A percentile compares a stretch with the other conserved stretches of the same genome.
These are phyloP conservation scores for Caenorhabditis imperialis DNA, from an alignment of 2,888 invertebrate genomes.

Conservation along the genomic window DNA sequence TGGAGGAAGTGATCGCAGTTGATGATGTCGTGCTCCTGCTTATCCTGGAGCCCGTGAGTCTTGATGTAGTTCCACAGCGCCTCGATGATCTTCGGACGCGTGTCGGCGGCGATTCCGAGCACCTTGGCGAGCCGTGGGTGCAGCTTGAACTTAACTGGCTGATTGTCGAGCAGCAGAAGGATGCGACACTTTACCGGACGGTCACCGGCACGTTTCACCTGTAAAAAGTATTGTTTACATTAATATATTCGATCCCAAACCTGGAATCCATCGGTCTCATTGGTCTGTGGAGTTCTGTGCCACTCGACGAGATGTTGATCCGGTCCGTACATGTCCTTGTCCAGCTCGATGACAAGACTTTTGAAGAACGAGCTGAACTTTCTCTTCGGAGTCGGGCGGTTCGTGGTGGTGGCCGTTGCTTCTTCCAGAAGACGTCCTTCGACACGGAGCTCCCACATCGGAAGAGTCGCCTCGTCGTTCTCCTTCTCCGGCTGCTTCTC, in stretches of 20 bases:
- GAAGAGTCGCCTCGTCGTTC: slow-evolving; percentile 79
- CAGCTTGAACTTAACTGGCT: slow-evolving; percentile 96
- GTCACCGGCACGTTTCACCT: slow-evolving; percentile 92
- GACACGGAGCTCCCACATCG: slow-evolving; percentile 93
- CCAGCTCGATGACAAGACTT: slow-evolving; percentile 97
- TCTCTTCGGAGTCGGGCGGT: slow-evolving; percentile 80
- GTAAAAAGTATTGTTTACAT: too few species aligned
- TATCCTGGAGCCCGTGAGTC: slow-evolving; percentile 89
- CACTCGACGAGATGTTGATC: slow-evolving; percentile 99
- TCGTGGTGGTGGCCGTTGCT: background rate
- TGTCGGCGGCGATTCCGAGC: slow-evolving; percentile 96
- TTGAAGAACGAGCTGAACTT: slow-evolving; percentile 99
- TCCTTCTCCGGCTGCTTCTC: slow-evolving; percentile 82
- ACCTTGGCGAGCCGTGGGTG: slow-evolving; percentile 95
- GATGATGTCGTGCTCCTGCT: slow-evolving; percentile 95
- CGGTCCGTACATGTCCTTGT: slow-evolving; percentile 98
- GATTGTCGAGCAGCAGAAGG: slow-evolving; percentile 94
- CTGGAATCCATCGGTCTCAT: slow-evolving; percentile 88
- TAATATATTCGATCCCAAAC: slow-evolving; percentile 83
- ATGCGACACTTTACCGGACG: slow-evolving; percentile 99
- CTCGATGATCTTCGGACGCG: slow-evolving; percentile 95
- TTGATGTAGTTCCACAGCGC: slow-evolving; percentile 99
- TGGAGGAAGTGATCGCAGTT: slow-evolving; percentile 97
- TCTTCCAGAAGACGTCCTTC: slow-evolving; percentile 93
- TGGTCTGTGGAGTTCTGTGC: slow-evolving; percentile 98